Base-by-base conservation (phyloP, 2,797 vertebrate genomes). In the Fratercula arctica region DNA sequence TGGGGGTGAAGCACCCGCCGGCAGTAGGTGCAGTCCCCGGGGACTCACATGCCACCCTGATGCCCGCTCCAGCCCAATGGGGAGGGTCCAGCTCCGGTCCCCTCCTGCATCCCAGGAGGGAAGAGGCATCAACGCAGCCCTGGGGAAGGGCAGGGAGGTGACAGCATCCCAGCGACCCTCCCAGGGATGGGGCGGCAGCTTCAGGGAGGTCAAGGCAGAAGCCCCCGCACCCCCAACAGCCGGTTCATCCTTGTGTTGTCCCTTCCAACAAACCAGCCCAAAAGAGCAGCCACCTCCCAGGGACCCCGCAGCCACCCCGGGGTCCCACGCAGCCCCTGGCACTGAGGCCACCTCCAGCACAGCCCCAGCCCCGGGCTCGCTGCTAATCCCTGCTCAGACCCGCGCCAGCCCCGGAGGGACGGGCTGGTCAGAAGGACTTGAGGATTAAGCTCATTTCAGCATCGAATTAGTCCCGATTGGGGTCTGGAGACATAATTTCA, bases 311-410 rank as follows among this genome's bases (percentile, higher is more conserved):
- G 60, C 35, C 1, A 0, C 31, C 51, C 37, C 2, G 5, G 59
- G 45, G 80, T 79, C 78, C 59, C 12, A 1, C 4, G 0, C 81
- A 92, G 80, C 54, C 64, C 84, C 28, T 5, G 2, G 63, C 85
- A 82, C 41, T 0, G 0, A 67, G 61, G 56, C 66, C 5, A 10
- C 89, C 77, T 84, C 87, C 51, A 46, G 66, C 66, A 10, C 69
- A 86, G 90, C 57, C 77, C 45, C 2, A 86, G 90, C 57, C 77
- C 48, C 1, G 4, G 69, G 63, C 84, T 80, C 16, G 0, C 50
- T 31, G 63, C 88, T 96, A 96, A 96, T 96, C 95, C 91, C 91
- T 17, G 74, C 88, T 93, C 90, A 96, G 83, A 82, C 78, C 93
- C 46, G 80, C 16, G 10, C 51, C 74, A 83, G 91, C 81, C 72